Conservation (phyloP, 2,113 vertebrate species). For the Pelmatolapia mariae region DNA sequence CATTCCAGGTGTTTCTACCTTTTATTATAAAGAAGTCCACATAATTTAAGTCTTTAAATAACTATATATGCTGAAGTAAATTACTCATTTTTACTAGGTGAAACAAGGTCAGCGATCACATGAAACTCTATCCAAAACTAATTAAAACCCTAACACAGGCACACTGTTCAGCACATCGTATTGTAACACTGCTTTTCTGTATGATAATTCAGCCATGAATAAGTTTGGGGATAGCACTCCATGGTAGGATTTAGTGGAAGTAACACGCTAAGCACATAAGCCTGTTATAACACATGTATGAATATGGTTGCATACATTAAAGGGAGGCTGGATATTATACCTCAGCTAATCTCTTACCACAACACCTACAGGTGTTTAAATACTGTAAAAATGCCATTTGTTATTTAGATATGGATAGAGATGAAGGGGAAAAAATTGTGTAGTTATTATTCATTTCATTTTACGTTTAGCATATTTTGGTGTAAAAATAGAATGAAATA, state of each 20-base stretch:
- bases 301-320: slow-evolving; percentile 10
- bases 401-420: neutral
- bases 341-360: neutral
- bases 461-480: neutral
- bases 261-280: slow-evolving; percentile 54
- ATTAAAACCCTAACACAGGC: neutral
- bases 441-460: neutral
- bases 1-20: neutral
- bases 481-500: neutral
- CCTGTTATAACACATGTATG: slow-evolving; percentile 67
- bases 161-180: neutral
- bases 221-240: slow-evolving; percentile 47
- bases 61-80: neutral
- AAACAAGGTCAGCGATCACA: neutral
- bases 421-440: accelerated
- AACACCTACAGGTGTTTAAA: neutral
- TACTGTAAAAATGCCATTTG: neutral
- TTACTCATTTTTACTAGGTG: neutral
- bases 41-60: neutral
- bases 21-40: neutral
- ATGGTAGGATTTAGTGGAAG: slow-evolving; percentile 42
- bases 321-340: neutral
- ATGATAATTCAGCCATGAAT: slow-evolving; percentile 19
- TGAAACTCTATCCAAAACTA: neutral
- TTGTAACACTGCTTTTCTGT: slow-evolving; percentile 1